Base-by-base conservation (phyloP, 2,113 vertebrate species). In the Vimba vimba region DNA sequence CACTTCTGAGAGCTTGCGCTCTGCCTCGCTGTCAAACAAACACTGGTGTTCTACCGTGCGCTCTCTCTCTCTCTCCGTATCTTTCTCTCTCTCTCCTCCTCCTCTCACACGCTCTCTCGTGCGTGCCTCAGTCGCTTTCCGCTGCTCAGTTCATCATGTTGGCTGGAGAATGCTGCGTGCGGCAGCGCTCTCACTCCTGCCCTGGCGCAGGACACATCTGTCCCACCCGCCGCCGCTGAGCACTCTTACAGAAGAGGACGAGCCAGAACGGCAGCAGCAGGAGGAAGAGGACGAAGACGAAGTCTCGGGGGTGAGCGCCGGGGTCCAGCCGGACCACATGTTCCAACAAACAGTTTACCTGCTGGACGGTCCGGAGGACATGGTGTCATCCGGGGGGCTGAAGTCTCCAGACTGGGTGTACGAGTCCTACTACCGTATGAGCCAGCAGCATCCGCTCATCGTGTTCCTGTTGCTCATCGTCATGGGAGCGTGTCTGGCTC, bases 391-490 rank as follows among this genome's bases (percentile, higher is more conserved):
- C 11, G 36, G 85, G 17, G 94, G 93, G 90, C 94, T 92, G 93
- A 95, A 94, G 92, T 95, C 96, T 92, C 96, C 96, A 86, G 98
- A 98, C 96, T 98, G 98, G 97, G 96, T 99, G 6, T 99, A 99
- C 79, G 97, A 99, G 95, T 98, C 97, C 79, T 99, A 99, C 95
- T 97, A 97, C 93, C 96, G 97, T 93, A 97, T 99, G 97, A 99
- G 97, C 97, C 98, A 99, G 94, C 98, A 99, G 96, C 97, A 99
- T 95, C 97, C 97, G 83, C 96, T 99, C 86, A 97, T 99, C 93
- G 97, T 98, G 91, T 99, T 99, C 92, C 94, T 99, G 93, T 96
- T 99, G 90, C 96, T 99, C 92, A 98, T 99, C 92, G 96, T 99
- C 90, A 98, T 98, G 96, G 97, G 97, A 94, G 95, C 97, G 88